phyloP scores from a whole-genome alignment of 2,113 vertebrate genomes.

The Morone saxatilis region DNA sequence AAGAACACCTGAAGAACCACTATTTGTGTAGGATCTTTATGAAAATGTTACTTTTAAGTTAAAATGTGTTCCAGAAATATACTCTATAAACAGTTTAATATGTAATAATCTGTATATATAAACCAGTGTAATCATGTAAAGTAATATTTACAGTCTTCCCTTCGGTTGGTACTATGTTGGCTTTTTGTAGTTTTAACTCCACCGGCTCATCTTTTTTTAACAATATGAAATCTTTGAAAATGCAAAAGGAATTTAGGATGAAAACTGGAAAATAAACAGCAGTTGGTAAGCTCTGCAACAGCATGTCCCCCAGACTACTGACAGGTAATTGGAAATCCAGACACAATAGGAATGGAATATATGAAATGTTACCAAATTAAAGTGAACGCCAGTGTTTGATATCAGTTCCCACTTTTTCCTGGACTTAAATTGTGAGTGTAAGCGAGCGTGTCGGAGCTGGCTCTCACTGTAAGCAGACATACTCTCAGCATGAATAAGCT shows the following conservation, averaged over 20 bases:
- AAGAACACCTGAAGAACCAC: too few relatives aligned
- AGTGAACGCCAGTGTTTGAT: background rate
- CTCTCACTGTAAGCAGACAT: background rate
- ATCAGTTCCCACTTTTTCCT: slow-evolving; percentile 1
- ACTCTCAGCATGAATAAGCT: slow-evolving; percentile 13
- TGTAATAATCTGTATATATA: too few relatives aligned
- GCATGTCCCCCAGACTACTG: background rate
- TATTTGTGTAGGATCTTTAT: too few relatives aligned
- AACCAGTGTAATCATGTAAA: background rate
- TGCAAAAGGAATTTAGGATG: background rate
- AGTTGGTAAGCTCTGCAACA: background rate
- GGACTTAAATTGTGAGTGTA: background rate
- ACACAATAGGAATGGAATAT: background rate
- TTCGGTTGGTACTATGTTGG: background rate
- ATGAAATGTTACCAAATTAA: slow-evolving; percentile 4
- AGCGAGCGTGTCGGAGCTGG: background rate
- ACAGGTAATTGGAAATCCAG: background rate
- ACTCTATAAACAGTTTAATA: background rate
- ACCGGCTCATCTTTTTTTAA: background rate
- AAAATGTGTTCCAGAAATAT: background rate
- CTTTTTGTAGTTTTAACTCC: background rate
- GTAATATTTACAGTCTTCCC: background rate
- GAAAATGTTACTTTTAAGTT: background rate
- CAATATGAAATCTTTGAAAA: background rate
- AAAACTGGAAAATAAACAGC: background rate